phyloP scores from a whole-genome alignment of 1,140 invertebrate genomes.

The Phymastichus coffea region DNA sequence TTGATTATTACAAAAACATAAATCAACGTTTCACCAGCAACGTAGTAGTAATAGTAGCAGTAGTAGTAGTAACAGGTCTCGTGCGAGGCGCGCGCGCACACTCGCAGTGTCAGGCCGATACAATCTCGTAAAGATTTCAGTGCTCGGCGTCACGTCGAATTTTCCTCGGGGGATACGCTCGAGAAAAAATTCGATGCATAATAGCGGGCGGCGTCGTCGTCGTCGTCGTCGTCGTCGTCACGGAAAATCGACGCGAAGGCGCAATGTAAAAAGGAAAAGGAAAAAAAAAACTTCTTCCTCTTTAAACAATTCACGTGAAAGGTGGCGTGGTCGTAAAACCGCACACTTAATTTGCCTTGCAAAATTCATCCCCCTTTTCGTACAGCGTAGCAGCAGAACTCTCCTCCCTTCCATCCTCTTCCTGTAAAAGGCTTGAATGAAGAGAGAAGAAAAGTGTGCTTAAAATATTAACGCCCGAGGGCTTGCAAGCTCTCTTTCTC shows the following conservation, averaged over 20 bases:
- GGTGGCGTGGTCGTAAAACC: conserved; percentile 54
- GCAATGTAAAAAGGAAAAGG: too few species aligned
- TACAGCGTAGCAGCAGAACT: conserved; percentile 7
- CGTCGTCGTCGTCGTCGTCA: too few species aligned
- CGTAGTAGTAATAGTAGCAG: too few species aligned
- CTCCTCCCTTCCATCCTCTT: not conserved
- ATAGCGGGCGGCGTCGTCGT: too few species aligned
- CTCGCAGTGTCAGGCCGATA: too few species aligned
- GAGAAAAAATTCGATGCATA: too few species aligned
- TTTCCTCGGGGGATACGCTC: too few species aligned
- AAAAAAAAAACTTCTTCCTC: too few species aligned
- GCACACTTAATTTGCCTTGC: conserved; percentile 58
- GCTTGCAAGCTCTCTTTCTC: conserved; percentile 51
- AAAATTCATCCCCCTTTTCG: conserved; percentile 51
- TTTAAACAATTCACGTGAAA: conserved; percentile 48
- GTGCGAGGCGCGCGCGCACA: too few species aligned
- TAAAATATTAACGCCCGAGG: conserved; percentile 58
- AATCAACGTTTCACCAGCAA: conserved; percentile 3
- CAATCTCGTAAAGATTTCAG: not conserved
- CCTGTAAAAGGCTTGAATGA: conserved; percentile 17
- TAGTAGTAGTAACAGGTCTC: too few species aligned
- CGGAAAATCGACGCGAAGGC: too few species aligned
- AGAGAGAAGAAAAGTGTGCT: conserved; percentile 54
- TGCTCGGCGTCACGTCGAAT: too few species aligned
- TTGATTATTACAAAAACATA: conserved; percentile 9